These are phyloP conservation scores for Acanthosoma haemorrhoidale DNA, from an alignment of 2,888 invertebrate species.

Conservation along the genomic window DNA sequence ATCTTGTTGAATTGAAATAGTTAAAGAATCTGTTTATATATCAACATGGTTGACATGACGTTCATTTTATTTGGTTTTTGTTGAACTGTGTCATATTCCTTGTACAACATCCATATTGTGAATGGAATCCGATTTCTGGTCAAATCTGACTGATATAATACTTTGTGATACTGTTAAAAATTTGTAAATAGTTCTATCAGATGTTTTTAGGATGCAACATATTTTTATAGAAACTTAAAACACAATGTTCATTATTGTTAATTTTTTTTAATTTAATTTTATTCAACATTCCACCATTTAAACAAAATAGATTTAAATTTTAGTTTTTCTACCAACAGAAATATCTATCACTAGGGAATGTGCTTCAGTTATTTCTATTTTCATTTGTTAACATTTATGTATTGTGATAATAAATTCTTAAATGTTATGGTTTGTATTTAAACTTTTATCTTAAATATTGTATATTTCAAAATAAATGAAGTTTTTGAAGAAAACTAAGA, in stretches of 20 bases:
- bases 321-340: neutral
- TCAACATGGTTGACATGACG: no score
- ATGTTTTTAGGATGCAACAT: slow-evolving; percentile 11
- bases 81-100: no score
- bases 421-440: neutral
- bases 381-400: neutral
- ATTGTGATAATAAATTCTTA: neutral
- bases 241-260: neutral
- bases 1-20: no score
- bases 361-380: neutral
- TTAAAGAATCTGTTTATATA: no score
- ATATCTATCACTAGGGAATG: neutral
- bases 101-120: neutral
- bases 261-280: neutral
- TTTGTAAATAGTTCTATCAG: slow-evolving; percentile 4
- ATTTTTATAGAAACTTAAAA: slow-evolving; percentile 22
- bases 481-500: neutral
- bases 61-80: no score
- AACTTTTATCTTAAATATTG: neutral
- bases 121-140: slow-evolving; percentile 24
- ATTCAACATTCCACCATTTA: slow-evolving; percentile 11
- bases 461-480: neutral
- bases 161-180: slow-evolving; percentile 24
- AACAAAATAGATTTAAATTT: neutral
- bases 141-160: slow-evolving; percentile 28